These are phyloP conservation scores for Gasterosteus aculeatus DNA, from an alignment of 2,113 vertebrate species.

Conservation along the genomic window DNA sequence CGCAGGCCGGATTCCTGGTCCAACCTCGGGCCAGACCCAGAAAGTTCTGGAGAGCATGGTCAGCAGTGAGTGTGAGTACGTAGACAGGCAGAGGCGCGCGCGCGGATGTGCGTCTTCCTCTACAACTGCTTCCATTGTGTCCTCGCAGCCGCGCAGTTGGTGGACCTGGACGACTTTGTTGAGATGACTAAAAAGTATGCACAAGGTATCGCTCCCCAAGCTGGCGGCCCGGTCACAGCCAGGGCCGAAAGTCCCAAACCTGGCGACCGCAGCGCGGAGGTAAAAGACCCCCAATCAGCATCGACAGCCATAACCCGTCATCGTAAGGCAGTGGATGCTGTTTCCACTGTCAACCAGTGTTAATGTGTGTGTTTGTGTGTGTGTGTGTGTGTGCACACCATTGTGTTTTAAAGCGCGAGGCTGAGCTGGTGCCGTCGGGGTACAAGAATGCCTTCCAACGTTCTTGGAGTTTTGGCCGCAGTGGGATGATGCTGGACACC, in stretches of 20 bases:
- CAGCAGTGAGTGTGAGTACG: constrained; percentile 88
- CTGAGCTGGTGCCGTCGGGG: constrained; percentile 48
- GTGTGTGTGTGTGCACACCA: neutral
- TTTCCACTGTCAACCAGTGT: neutral
- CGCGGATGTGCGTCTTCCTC: neutral
- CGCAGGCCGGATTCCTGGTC: constrained; percentile 75
- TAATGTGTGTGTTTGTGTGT: constrained; percentile 1
- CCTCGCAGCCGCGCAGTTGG: constrained; percentile 82
- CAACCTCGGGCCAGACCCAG: constrained; percentile 87
- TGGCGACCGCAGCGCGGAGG: neutral
- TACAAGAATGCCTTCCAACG: constrained; percentile 47
- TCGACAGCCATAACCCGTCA: neutral
- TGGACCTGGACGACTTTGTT: constrained; percentile 94
- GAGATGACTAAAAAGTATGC: constrained; percentile 96
- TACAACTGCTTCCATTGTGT: constrained; percentile 11
- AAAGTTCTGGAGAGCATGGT: constrained; percentile 90
- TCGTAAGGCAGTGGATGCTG: neutral
- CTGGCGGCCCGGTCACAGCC: constrained; percentile 27
- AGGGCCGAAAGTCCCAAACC: neutral
- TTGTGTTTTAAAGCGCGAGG: constrained; percentile 44
- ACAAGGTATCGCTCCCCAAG: constrained; percentile 83
- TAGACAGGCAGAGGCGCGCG: constrained; percentile 1
- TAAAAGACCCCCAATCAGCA: constrained; percentile 20
- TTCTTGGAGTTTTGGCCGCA: constrained; percentile 70
- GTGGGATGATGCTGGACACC: constrained; percentile 69